Evolutionary conservation across 2,888 invertebrate species (phyloP), one percentile per base, ranked within the genome.

Genomic region (Dicyrtomina minuta): DNA sequence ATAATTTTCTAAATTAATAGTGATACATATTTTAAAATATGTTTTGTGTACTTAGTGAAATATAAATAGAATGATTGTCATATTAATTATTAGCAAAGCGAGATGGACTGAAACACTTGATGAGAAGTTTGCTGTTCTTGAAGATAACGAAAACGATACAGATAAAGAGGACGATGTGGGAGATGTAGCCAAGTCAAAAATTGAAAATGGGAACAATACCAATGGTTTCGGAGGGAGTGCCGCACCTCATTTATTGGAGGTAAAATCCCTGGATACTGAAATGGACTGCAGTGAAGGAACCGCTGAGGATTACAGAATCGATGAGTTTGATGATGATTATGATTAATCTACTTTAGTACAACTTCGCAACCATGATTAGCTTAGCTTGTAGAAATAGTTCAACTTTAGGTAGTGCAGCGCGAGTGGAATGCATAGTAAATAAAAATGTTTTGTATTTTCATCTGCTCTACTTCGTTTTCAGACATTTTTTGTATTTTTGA

Each of bases 271-370:
- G 6, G 39, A 44, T 10, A 49, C 43, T 46, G 13, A 43, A 24
- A 22, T 20, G 20, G n/a, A 66, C 2, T 53, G 39, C 2, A 27
- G n/a, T 55, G 66, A 39, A 26, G 58, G 20, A 33, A 46, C 33
- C 4, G 24, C 27, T 49, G 70, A 72, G 43, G 72, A 73, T 27
- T 71, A 68, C 46, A n/a, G 49, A 22, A 73, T 73, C 33, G 72
- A 73, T 56, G 71, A 71, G 27, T 71, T 46, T 27, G 71, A 71
- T 0, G 71, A 71, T 56, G 24, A 20, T 62, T 60, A 49, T 62
- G 69, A 68, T 60, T 41, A n/a, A n/a, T n/a, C n/a, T n/a, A n/a
- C n/a, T n/a, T n/a, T n/a, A n/a, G n/a, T n/a, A n/a, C n/a, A n/a
- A n/a, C n/a, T n/a, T n/a, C n/a, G n/a, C n/a, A n/a, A n/a, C n/a